A percentile compares a stretch with the other conserved stretches of the same genome.
Conservation (phyloP, 2,888 invertebrate species). For the Flexamia atlantica region DNA sequence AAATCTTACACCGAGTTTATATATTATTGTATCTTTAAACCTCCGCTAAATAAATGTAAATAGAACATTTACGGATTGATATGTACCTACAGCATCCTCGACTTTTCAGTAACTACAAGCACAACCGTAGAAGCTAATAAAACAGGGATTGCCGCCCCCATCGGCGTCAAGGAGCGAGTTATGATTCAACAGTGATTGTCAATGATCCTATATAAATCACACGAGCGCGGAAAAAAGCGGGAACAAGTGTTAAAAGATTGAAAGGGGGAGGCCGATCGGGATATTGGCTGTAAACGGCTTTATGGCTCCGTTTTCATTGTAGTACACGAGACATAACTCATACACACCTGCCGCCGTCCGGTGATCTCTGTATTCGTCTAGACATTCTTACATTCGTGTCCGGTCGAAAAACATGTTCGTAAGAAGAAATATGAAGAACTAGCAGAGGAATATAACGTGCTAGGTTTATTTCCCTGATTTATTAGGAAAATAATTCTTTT, state of each 20-base stretch:
- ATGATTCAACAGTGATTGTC: slow-evolving; percentile 42
- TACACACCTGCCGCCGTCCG: slow-evolving; percentile 39
- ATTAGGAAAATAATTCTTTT: no score
- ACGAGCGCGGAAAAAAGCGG: slow-evolving; percentile 39
- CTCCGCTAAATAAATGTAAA: no score
- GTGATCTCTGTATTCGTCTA: slow-evolving; percentile 51
- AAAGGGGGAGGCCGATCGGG: slow-evolving; percentile 52
- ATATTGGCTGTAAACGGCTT: slow-evolving; percentile 58
- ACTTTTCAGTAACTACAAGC: no score
- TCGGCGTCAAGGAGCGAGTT: slow-evolving; percentile 1
- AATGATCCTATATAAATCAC: slow-evolving; percentile 54
- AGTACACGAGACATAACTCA: slow-evolving; percentile 54
- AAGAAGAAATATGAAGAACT: no score
- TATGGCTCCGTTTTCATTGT: slow-evolving; percentile 56
- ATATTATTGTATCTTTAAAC: no score
- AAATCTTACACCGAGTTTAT: no score
- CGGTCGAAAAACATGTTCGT: no score
- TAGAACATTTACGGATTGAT: no score
- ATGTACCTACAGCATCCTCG: no score
- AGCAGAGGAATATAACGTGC: no score
- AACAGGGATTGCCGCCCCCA: not conserved
- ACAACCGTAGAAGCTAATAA: not conserved
- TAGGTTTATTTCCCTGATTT: no score
- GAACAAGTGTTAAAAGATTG: slow-evolving; percentile 59
- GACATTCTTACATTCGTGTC: not conserved